Base-by-base conservation (phyloP, 2,113 vertebrate species). In the Phylloscopus whistleri region DNA sequence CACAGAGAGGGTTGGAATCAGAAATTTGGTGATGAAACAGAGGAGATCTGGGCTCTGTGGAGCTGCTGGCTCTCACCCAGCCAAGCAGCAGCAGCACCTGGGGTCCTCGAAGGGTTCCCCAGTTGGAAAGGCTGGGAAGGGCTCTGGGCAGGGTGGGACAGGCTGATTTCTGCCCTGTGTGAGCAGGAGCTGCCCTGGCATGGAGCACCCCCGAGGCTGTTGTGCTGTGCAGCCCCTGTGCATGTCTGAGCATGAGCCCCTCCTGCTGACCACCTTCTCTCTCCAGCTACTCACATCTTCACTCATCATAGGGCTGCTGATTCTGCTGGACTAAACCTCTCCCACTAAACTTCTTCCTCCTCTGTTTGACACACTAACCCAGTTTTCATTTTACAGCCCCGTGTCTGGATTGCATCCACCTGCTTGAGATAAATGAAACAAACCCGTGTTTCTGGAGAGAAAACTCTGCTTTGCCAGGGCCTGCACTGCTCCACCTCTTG, bases 261-360 rank as follows among this genome's bases (percentile, higher is more conserved):
- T 59, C n/a, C 82, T 94, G 70, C 60, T 74, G 64, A 96, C 72
- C 66, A 72, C 86, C 81, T 97, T 96, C 95, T 97, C 96, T 97
- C 97, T 97, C 91, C 97, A 98, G 97, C 94, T 96, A 95, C 96
- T 97, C 96, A 97, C 97, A 74, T 94, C 66, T 87, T 94, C 95
- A 94, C 94, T 97, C 53, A 33, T 86, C 31, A 43, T 97, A 97
- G 91, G 97, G 96, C 41, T 91, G 96, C 96, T 96, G 97, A 51
- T 84, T 96, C 96, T 96, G 93, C 95, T 89, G 94, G 97, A 97
- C 97, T 98, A 97, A 98, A 97, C 90, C 68, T 78, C 78, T 59
- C 95, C 95, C 94, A 95, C 94, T 95, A 94, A 95, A 94, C 78
- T 78, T 96, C 96, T 98, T 98, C 92, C 93, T 98, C 90, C 72